Evolutionary conservation across 2,113 vertebrate genomes (phyloP).

Genomic region (Podiceps cristatus): DNA sequence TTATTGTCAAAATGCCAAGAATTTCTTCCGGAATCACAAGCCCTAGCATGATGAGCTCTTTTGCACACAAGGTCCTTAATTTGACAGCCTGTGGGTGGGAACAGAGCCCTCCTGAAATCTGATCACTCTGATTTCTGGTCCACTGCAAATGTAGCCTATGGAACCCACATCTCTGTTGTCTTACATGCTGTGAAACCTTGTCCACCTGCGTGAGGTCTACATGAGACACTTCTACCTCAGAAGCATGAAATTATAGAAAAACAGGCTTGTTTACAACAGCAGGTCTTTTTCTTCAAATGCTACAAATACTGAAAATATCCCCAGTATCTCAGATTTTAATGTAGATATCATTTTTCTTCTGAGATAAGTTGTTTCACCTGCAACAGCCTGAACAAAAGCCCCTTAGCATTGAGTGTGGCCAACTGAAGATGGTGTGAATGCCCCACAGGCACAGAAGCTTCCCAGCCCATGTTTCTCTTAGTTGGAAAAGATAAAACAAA

Average conservation of each 20-base stretch:
- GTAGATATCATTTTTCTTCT: not conserved
- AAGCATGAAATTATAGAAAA: not conserved
- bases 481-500: not conserved
- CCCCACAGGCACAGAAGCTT: not conserved
- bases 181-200: not conserved
- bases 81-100: not conserved
- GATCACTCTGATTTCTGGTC: not conserved
- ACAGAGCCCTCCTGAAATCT: not conserved
- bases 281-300: not conserved
- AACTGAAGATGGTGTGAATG: not conserved
- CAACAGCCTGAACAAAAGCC: not conserved
- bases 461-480: not conserved
- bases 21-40: not conserved
- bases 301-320: not conserved
- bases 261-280: not conserved
- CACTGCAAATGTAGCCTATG: not conserved
- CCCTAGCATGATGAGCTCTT: not conserved
- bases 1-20: not conserved
- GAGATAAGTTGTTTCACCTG: not conserved
- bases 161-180: not conserved
- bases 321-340: not conserved
- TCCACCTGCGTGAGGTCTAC: accelerated
- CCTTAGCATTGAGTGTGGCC: not conserved
- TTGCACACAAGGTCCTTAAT: not conserved
- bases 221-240: not conserved